Evolutionary conservation across 2,113 vertebrate genomes (phyloP).

Genomic region (Perca fluviatilis): DNA sequence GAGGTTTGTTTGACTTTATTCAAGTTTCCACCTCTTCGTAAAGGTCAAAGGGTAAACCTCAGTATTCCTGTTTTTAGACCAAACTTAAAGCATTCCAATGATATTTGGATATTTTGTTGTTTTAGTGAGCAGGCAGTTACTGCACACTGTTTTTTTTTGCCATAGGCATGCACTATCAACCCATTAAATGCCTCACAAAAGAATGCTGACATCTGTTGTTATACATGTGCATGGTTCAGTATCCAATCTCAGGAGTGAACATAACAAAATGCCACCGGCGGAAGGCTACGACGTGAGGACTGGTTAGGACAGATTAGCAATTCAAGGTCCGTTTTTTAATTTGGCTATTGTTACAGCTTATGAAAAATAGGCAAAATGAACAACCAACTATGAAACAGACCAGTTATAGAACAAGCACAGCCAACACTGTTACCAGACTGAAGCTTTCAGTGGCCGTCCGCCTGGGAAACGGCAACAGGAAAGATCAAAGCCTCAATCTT

Average conservation of each 20-base stretch:
- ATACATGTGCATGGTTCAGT: not conserved
- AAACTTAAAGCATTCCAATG: not conserved
- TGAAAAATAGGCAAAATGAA: not conserved
- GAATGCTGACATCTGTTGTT: not conserved
- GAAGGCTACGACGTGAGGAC: accelerated
- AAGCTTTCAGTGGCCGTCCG: not conserved
- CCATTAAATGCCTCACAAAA: constrained; percentile 6
- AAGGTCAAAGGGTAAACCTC: not conserved
- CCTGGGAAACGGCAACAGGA: not conserved
- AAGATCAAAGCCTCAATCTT: constrained; percentile 36
- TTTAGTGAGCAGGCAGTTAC: not conserved
- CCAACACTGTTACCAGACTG: not conserved
- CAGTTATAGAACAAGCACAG: not conserved
- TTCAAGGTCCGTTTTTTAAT: not conserved
- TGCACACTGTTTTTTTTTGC: no score
- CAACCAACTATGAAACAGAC: not conserved
- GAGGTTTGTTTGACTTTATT: not conserved
- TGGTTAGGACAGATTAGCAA: not conserved
- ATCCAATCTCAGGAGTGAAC: not conserved
- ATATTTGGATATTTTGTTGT: not conserved
- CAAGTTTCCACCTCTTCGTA: not conserved
- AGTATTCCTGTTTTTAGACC: not conserved
- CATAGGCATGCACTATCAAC: constrained; percentile 2
- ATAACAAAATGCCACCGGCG: not conserved
- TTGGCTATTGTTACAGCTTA: not conserved